These are phyloP conservation scores for Sinosuthora webbiana DNA, from an alignment of 2,113 vertebrate genomes.

Conservation along the genomic window DNA sequence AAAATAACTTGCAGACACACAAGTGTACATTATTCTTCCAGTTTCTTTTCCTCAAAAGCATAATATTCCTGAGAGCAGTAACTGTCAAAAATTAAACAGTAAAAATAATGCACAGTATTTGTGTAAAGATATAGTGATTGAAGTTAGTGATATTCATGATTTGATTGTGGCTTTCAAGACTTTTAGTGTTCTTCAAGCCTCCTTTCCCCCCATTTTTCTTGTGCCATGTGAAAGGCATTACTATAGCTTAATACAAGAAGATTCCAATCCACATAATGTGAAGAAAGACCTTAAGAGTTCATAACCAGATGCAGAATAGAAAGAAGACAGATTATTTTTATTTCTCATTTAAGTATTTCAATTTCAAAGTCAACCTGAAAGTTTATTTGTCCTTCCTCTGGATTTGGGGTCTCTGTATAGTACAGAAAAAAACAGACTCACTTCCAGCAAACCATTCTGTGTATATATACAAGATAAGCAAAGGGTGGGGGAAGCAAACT, in stretches of 20 bases:
- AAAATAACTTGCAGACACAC: neutral
- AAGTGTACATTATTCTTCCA: neutral
- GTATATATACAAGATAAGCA: neutral
- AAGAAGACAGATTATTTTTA: neutral
- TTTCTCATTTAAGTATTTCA: neutral
- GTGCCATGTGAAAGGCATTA: neutral
- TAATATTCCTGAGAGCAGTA: neutral
- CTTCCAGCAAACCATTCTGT: neutral
- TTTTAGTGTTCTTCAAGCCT: neutral
- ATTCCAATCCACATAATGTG: neutral
- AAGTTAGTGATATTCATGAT: neutral
- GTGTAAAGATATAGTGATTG: neutral
- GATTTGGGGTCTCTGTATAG: neutral
- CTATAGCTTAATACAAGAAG: neutral
- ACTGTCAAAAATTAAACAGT: neutral
- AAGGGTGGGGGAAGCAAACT: neutral
- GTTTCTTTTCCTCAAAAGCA: neutral
- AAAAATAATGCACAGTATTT: neutral
- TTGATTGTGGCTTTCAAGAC: neutral
- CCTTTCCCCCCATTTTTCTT: neutral
- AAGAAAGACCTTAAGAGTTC: neutral
- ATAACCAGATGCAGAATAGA: neutral
- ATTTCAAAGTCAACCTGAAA: neutral
- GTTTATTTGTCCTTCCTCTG: neutral
- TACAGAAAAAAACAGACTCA: neutral